Percentiles rank a stretch among this genome's conserved stretches.
Evolutionary conservation across 1,140 invertebrate species (phyloP).

Genomic region (Cotesia chilonis): DNA sequence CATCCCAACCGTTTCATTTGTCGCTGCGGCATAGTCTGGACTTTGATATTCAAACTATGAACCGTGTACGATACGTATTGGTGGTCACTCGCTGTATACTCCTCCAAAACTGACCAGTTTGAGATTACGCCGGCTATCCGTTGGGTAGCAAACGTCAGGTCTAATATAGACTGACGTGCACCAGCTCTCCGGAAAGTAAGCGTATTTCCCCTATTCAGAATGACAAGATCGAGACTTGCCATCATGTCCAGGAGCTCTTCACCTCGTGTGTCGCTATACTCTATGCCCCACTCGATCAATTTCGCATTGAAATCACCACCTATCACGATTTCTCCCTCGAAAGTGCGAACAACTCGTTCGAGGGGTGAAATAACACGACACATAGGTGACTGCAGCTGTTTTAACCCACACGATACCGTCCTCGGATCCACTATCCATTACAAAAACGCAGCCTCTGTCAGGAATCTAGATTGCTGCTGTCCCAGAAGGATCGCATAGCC

Average conservation of each 20-base stretch:
- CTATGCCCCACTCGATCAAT: neutral
- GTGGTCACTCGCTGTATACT: neutral
- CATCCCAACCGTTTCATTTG: neutral
- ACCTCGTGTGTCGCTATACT: neutral
- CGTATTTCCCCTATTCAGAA: neutral
- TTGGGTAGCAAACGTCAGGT: neutral
- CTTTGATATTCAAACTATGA: neutral
- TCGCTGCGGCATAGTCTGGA: neutral
- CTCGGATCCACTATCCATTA: conserved; percentile 23
- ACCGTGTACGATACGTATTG: neutral
- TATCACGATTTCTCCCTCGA: conserved; percentile 29
- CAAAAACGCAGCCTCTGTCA: neutral
- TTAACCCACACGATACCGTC: conserved; percentile 37
- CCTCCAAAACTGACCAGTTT: neutral
- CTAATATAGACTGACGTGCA: neutral
- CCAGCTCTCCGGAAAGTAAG: conserved; percentile 34
- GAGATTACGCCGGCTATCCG: neutral
- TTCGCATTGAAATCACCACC: neutral
- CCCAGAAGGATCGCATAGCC: neutral
- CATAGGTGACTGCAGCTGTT: neutral
- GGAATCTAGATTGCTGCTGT: neutral
- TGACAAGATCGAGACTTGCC: neutral
- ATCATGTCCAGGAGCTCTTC: conserved; percentile 15
- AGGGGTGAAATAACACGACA: conserved; percentile 40
- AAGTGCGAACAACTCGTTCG: neutral